Evolutionary conservation across 2,888 invertebrate genomes (phyloP).

Genomic region (Orchestes rusci): DNA sequence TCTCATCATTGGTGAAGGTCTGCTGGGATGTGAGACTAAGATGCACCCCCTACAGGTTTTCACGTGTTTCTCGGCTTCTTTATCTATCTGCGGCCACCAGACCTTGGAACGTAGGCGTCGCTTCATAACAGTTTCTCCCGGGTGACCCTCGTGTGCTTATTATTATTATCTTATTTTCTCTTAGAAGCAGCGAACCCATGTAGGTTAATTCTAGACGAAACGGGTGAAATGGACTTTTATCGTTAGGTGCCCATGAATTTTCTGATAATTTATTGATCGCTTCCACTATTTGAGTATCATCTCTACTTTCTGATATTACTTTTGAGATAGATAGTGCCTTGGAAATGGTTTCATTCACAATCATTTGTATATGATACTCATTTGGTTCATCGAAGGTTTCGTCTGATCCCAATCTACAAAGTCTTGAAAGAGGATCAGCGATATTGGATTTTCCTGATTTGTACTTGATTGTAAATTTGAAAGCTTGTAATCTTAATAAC

Average conservation of each 20-base stretch:
- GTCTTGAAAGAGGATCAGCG: slow-evolving; percentile 31
- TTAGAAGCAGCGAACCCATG: slow-evolving; percentile 24
- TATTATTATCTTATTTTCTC: slow-evolving; percentile 26
- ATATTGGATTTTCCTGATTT: slow-evolving; percentile 27
- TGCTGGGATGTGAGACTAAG: slow-evolving; percentile 9
- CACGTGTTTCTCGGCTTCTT: slow-evolving; percentile 8
- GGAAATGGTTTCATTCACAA: too few species aligned
- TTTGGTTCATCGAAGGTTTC: too few species aligned
- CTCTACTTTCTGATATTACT: not conserved
- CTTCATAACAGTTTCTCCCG: slow-evolving; percentile 23
- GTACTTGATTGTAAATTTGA: slow-evolving; percentile 24
- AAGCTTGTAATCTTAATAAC: slow-evolving; percentile 26
- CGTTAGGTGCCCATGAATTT: slow-evolving; percentile 18
- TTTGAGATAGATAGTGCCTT: slow-evolving; percentile 11
- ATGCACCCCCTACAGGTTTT: slow-evolving; percentile 8
- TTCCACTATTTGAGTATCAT: slow-evolving; percentile 14
- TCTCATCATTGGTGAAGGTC: slow-evolving; percentile 8
- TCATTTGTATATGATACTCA: too few species aligned
- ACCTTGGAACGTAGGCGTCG: slow-evolving; percentile 16
- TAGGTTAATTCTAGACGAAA: slow-evolving; percentile 24
- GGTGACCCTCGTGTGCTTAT: too few species aligned
- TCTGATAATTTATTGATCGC: slow-evolving; percentile 12
- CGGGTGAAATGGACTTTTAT: slow-evolving; percentile 23
- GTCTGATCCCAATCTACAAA: slow-evolving; percentile 21
- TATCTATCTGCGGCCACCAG: slow-evolving; percentile 15